Evolutionary conservation across 1,140 invertebrate species (phyloP).

Genomic region (Hetaerina americana): DNA sequence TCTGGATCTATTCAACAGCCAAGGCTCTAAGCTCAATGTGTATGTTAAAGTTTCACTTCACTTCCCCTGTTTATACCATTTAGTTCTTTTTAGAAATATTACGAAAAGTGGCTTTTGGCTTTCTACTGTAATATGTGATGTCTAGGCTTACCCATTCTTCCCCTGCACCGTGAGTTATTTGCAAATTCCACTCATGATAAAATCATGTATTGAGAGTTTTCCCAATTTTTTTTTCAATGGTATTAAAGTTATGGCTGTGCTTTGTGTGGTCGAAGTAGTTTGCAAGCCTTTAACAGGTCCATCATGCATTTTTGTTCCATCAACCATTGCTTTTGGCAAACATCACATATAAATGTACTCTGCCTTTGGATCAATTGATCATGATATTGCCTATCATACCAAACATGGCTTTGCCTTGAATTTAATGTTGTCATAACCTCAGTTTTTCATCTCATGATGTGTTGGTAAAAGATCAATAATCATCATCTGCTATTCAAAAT

Average conservation of each 20-base stretch:
- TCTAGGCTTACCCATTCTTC: neutral
- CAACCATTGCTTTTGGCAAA: neutral
- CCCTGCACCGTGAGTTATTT: neutral
- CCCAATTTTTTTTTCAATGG: neutral
- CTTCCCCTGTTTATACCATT: neutral
- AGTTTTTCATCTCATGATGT: too few species aligned
- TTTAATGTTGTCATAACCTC: too few species aligned
- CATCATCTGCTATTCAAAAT: too few species aligned
- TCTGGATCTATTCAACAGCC: neutral
- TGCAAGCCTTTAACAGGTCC: neutral
- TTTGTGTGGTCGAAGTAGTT: neutral
- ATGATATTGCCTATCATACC: too few species aligned
- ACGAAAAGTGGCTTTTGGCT: neutral
- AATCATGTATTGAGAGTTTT: neutral
- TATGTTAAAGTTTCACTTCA: neutral
- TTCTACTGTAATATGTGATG: neutral
- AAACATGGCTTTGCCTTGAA: too few species aligned
- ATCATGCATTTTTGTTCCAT: neutral
- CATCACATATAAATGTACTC: too few species aligned
- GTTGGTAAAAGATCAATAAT: too few species aligned
- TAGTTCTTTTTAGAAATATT: conserved; percentile 1
- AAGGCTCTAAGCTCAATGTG: neutral
- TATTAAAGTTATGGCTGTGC: neutral
- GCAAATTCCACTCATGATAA: neutral
- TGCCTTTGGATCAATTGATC: too few species aligned